Evolutionary conservation across 2,888 invertebrate species (phyloP).

Genomic region (Hirtodrosophila cameraria): DNA sequence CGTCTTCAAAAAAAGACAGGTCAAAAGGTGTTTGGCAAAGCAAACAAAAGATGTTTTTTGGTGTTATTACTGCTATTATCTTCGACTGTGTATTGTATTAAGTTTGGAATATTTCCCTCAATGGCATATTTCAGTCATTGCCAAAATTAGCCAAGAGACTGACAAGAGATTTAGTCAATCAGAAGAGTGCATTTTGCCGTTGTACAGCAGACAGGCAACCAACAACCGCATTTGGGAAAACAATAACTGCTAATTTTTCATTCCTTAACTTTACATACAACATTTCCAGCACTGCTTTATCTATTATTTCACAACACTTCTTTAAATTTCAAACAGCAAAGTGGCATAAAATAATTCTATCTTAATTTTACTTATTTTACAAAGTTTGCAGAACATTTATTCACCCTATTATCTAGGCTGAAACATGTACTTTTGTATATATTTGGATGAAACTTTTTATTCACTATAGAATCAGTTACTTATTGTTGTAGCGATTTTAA

Average conservation of each 20-base stretch:
- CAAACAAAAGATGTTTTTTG: constrained; percentile 27
- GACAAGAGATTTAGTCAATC: constrained; percentile 28
- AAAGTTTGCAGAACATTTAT: constrained; percentile 46
- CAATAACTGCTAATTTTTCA: constrained; percentile 36
- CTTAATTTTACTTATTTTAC: constrained; percentile 43
- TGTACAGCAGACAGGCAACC: constrained; percentile 23
- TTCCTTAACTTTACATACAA: too few species aligned
- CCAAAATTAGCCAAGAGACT: constrained; percentile 3
- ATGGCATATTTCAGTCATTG: constrained; percentile 29
- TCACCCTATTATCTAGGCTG: too few species aligned
- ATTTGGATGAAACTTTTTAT: too few species aligned
- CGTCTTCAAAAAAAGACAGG: too few species aligned
- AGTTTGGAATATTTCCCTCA: too few species aligned
- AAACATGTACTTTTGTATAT: too few species aligned
- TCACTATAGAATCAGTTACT: too few species aligned
- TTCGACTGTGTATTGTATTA: too few species aligned
- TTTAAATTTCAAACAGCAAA: constrained; percentile 41
- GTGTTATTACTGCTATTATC: constrained; percentile 21
- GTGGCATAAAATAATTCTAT: constrained; percentile 3
- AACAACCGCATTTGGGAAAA: constrained; percentile 15
- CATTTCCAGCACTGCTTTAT: too few species aligned
- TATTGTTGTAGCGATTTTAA: too few species aligned
- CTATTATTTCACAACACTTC: constrained; percentile 15
- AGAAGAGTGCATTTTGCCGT: constrained; percentile 61
- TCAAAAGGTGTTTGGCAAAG: too few species aligned